Percentiles rank a stretch among this genome's conserved stretches.
phyloP scores from a whole-genome alignment of 2,113 vertebrate genomes.

The Cyprinus carpio region DNA sequence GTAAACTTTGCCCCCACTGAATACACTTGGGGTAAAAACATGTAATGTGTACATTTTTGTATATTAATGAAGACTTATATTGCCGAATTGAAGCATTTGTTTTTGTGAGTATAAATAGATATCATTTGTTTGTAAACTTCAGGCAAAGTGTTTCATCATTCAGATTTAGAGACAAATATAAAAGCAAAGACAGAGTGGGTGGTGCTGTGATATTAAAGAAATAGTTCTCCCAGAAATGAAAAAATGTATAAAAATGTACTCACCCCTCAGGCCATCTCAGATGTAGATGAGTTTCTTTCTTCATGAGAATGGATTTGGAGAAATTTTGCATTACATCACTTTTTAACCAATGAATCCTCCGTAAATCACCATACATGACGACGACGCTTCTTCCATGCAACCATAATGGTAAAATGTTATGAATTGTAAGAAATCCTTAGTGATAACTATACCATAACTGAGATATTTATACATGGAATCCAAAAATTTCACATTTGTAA shows the following conservation, averaged over 20 bases:
- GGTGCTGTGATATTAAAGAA: neutral
- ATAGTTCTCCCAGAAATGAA: too few species aligned
- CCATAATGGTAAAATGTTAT: neutral
- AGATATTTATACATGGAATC: too few species aligned
- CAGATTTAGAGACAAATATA: neutral
- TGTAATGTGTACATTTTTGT: neutral
- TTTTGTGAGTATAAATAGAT: neutral
- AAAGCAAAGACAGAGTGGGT: neutral
- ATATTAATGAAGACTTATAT: neutral
- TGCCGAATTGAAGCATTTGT: neutral
- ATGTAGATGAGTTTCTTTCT: too few species aligned
- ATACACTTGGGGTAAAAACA: neutral
- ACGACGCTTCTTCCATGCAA: neutral
- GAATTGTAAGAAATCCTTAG: neutral
- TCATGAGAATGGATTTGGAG: too few species aligned
- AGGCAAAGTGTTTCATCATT: neutral
- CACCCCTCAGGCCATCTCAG: too few species aligned
- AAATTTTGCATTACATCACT: too few species aligned
- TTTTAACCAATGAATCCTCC: too few species aligned
- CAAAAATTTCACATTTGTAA: too few species aligned
- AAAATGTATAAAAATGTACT: too few species aligned
- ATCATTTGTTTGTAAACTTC: neutral
- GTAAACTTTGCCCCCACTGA: neutral
- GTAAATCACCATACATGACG: too few species aligned
- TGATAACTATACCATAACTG: too few species aligned